Evolutionary conservation across 2,113 vertebrate genomes (phyloP).

Genomic region (Hyla sarda): DNA sequence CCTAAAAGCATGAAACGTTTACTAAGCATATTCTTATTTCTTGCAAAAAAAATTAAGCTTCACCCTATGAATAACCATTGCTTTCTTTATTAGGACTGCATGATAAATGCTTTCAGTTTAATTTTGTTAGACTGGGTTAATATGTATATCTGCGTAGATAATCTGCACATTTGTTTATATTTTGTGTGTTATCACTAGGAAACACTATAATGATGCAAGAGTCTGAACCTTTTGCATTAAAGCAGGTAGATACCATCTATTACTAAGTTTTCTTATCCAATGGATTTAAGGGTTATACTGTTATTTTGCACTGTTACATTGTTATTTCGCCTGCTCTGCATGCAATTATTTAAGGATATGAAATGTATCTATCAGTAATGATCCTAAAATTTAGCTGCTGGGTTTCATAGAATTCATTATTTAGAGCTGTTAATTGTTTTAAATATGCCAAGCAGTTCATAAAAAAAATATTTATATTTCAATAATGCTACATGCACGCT

Average conservation of each 20-base stretch:
- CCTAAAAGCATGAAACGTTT: background rate
- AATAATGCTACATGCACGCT: background rate
- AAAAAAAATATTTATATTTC: conserved; percentile 47
- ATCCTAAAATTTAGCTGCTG: background rate
- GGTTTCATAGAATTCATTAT: background rate
- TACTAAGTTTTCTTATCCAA: background rate
- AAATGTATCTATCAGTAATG: background rate
- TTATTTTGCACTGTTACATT: conserved; percentile 18
- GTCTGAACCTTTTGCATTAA: background rate
- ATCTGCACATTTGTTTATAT: background rate
- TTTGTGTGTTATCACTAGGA: conserved; percentile 1
- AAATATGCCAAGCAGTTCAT: conserved; percentile 43
- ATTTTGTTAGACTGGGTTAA: background rate
- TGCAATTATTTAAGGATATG: background rate
- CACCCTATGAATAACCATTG: background rate
- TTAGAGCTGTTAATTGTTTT: background rate
- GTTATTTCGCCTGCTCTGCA: background rate
- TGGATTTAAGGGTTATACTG: background rate
- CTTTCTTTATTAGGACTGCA: background rate
- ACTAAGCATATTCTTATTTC: background rate
- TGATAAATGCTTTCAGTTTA: background rate
- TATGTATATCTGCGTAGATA: background rate
- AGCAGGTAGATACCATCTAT: background rate
- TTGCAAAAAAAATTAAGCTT: background rate
- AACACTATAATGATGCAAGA: background rate